These are phyloP conservation scores for Drosophila parthenogenetica DNA, from an alignment of 2,888 invertebrate species.

Conservation along the genomic window DNA sequence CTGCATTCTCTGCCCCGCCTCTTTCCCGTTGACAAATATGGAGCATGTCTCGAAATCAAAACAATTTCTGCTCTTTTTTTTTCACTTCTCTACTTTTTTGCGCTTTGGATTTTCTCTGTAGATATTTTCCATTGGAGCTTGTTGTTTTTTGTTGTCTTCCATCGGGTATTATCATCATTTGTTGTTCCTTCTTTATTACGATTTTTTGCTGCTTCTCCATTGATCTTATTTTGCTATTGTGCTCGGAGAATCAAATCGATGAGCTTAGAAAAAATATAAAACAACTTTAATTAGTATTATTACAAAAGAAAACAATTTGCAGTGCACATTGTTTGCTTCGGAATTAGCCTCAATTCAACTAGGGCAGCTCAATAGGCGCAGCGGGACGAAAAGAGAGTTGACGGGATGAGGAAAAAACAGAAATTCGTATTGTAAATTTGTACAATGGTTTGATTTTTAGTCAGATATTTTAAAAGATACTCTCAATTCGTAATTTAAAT, in stretches of 20 bases:
- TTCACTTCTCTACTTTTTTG: slow-evolving; percentile 30
- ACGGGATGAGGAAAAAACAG: not conserved
- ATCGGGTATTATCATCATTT: slow-evolving; percentile 54
- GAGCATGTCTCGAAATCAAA: slow-evolving; percentile 43
- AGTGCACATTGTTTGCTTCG: slow-evolving; percentile 58
- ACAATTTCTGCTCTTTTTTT: slow-evolving; percentile 39
- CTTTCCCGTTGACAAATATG: slow-evolving; percentile 51
- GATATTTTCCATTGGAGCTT: slow-evolving; percentile 63
- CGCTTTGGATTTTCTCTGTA: slow-evolving; percentile 63
- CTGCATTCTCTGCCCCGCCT: not conserved
- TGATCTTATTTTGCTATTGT: slow-evolving; percentile 52
- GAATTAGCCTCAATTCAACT: slow-evolving; percentile 72
- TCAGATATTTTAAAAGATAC: not conserved
- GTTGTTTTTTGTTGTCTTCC: slow-evolving; percentile 19
- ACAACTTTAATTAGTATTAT: slow-evolving; percentile 73
- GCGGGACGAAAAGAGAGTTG: not conserved
- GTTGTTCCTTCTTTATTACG: slow-evolving; percentile 43
- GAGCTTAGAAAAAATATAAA: slow-evolving; percentile 24
- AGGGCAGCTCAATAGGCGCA: slow-evolving; percentile 12
- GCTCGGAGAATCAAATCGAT: slow-evolving; percentile 32
- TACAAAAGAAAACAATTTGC: slow-evolving; percentile 75
- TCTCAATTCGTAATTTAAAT: not conserved
- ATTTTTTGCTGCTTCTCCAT: slow-evolving; percentile 43
- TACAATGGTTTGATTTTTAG: slow-evolving; percentile 4
- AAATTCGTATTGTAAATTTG: slow-evolving; percentile 25